A percentile compares a stretch with the other conserved stretches of the same genome.
These are phyloP conservation scores for Sclerodermus sp. DNA, from an alignment of 2,888 invertebrate genomes.

Conservation along the genomic window DNA sequence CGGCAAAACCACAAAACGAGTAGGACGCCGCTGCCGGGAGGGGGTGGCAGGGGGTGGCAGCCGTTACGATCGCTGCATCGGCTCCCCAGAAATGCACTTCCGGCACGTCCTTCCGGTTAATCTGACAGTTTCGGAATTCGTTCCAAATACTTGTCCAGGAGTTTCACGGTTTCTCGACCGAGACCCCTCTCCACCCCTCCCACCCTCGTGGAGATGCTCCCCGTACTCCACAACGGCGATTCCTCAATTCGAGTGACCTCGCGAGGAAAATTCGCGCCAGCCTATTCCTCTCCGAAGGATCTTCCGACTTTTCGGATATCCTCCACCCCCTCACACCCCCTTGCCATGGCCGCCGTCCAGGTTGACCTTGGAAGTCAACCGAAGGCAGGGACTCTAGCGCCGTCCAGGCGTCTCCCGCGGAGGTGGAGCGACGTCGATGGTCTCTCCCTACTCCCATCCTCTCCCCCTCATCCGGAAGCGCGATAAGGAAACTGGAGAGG, in stretches of 20 bases:
- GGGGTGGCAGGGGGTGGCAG: too few relatives aligned
- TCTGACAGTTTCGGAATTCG: slow-evolving; percentile 36
- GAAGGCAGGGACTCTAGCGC: too few relatives aligned
- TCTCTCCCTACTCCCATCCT: too few relatives aligned
- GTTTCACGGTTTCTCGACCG: slow-evolving; percentile 12
- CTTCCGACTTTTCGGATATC: too few relatives aligned
- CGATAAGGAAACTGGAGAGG: too few relatives aligned
- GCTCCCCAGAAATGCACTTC: slow-evolving; percentile 35
- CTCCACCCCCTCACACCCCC: too few relatives aligned
- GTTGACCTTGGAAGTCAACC: too few relatives aligned
- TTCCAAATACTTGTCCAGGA: slow-evolving; percentile 33
- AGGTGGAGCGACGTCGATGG: too few relatives aligned
- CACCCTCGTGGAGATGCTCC: background rate
- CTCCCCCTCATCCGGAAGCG: too few relatives aligned
- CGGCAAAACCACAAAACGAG: slow-evolving; percentile 36
- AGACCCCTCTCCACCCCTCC: background rate
- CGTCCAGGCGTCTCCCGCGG: too few relatives aligned
- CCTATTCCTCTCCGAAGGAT: too few relatives aligned
- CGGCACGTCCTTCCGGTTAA: slow-evolving; percentile 38
- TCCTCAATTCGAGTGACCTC: background rate
- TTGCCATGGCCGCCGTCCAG: too few relatives aligned
- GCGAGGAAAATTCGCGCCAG: background rate
- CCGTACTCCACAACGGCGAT: background rate
- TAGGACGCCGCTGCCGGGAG: slow-evolving; percentile 13
- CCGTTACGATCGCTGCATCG: slow-evolving; percentile 30